Evolutionary conservation across 2,888 invertebrate genomes (phyloP).

Genomic region (Ecdyonurus torrentis): DNA sequence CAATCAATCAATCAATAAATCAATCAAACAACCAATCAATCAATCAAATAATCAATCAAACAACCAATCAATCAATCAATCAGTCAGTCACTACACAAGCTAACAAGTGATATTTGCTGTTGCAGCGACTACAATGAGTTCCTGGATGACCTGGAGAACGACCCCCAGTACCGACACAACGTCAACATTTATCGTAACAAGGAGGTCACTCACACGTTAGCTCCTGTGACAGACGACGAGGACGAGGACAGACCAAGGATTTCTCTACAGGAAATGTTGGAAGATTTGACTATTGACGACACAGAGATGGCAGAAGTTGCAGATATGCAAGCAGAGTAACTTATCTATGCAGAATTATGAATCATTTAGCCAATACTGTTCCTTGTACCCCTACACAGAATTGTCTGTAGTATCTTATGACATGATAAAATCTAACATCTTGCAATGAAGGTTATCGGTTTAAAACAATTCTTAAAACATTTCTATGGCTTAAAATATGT

Average conservation of each 20-base stretch:
- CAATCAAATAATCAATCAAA: too few species aligned
- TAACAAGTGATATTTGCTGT: conserved; percentile 17
- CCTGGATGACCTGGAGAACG: conserved; percentile 93
- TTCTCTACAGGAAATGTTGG: conserved; percentile 84
- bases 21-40: too few species aligned
- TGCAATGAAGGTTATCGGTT: too few species aligned
- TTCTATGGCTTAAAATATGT: too few species aligned
- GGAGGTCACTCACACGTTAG: conserved; percentile 27
- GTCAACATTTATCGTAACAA: conserved; percentile 71
- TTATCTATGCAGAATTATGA: too few species aligned
- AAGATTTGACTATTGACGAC: conserved; percentile 69
- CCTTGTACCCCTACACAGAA: too few species aligned
- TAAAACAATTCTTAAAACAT: too few species aligned
- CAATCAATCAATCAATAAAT: too few species aligned
- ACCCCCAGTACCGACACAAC: conserved; percentile 71
- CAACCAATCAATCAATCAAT: too few species aligned
- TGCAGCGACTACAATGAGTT: conserved; percentile 86
- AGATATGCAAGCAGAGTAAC: not conserved
- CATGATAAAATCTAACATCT: too few species aligned
- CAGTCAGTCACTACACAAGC: not conserved
- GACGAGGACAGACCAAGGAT: conserved; percentile 44
- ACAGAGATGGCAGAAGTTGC: conserved; percentile 38
- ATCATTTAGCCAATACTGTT: too few species aligned
- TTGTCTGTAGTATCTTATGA: too few species aligned
- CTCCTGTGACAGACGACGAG: conserved; percentile 42